Evolutionary conservation across 2,113 vertebrate species (phyloP), one percentile per base, ranked within the genome.

Genomic region (Plecturocebus donacophilus): DNA sequence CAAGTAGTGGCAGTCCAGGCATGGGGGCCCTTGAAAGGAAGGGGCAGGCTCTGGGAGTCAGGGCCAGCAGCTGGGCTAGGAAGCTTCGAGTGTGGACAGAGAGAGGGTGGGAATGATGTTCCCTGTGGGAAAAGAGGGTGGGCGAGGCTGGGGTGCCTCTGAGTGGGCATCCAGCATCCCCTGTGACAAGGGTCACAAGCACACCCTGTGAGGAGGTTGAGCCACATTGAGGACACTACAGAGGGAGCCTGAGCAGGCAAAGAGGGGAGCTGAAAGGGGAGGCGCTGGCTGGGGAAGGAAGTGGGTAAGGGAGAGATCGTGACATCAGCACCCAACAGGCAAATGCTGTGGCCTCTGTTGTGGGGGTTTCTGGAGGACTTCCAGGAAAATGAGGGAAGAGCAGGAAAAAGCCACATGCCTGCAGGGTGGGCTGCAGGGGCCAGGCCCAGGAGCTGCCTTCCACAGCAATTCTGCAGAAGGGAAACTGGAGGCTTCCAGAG

Each of bases 241-340:
- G 27, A 45, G 47, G 42, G 12, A 21, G 23, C 38, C 52, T 54
- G 27, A 73, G 52, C 21, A 35, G n/a, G 35, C 61, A 47, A 77
- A 84, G 14, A 54, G 56, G 23, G 56, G 61, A n/a, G 35, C 27
- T 84, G 25, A 25, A 42, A 17, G 7, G 84, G 73, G 10, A 71
- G 68, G 40, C 8, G 45, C 35, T 45, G 81, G 40, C 38, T 66
- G 17, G 40, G 87, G 38, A 90, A 92, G 87, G 82, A 97, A 96
- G 97, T 96, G 85, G 95, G 49, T 54, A 42, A 91, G n/a, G 68
- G 68, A 71, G 86, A 54, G 45, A 87, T 30, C 45, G 49, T 79
- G 49, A 87, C 56, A 73, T 85, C 76, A 95, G 94, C 86, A n/a
- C 58, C 27, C 25, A 71, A 14, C 8, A 89, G 45, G 66, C 95